Conservation (phyloP, 92 coral and sea anemone species). For the Phenganax subtilis region DNA sequence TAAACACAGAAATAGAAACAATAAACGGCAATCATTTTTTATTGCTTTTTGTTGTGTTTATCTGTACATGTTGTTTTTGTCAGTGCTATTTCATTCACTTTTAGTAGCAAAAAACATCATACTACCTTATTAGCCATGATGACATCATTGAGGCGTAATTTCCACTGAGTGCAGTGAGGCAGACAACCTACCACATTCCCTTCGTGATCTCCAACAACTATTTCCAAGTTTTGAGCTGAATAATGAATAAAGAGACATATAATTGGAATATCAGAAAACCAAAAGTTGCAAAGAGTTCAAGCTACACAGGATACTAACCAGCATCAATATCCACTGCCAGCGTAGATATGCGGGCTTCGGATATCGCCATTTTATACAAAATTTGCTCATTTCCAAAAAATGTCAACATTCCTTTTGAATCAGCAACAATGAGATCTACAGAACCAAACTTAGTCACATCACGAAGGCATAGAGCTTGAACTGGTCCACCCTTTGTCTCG, state of each 20-base stretch:
- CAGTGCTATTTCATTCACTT: too few species aligned
- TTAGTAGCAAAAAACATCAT: not conserved
- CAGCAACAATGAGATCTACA: slow-evolving; percentile 74
- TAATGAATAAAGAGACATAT: not conserved
- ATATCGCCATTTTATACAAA: slow-evolving; percentile 61
- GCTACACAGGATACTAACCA: slow-evolving; percentile 40
- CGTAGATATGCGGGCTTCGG: slow-evolving; percentile 68
- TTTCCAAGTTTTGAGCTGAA: slow-evolving; percentile 70
- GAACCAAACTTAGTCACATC: slow-evolving; percentile 73
- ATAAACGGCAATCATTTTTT: too few species aligned
- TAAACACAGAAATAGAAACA: not conserved
- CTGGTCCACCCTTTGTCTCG: slow-evolving; percentile 81
- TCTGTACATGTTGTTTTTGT: too few species aligned
- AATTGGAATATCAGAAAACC: not conserved
- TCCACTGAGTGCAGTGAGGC: slow-evolving; percentile 72
- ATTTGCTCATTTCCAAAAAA: slow-evolving; percentile 77
- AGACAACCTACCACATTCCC: slow-evolving; percentile 66
- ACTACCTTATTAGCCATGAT: slow-evolving; percentile 53
- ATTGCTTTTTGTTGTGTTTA: too few species aligned
- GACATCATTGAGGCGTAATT: slow-evolving; percentile 59
- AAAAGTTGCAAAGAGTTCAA: not conserved
- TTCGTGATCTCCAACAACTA: slow-evolving; percentile 66
- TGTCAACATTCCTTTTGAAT: slow-evolving; percentile 68
- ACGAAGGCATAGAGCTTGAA: slow-evolving; percentile 54
- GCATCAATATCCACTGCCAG: slow-evolving; percentile 63